phyloP scores from a whole-genome alignment of 2,888 invertebrate genomes.

The Mactromeris polynyma region DNA sequence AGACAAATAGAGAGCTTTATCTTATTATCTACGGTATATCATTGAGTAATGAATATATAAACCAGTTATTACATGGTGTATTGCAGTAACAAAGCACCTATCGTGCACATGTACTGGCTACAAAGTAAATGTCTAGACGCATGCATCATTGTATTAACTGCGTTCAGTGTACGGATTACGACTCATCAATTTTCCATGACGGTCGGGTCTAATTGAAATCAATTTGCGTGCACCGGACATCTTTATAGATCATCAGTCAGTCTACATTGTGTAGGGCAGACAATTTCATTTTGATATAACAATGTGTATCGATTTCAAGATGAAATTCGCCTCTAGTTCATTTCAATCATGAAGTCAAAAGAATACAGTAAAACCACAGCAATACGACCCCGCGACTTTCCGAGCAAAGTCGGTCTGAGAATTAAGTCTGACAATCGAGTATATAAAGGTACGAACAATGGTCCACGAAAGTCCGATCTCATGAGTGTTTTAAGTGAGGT shows the following conservation, averaged over 20 bases:
- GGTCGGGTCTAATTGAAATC: neutral
- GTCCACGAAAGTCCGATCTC: no score
- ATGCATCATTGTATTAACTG: neutral
- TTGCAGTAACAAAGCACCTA: neutral
- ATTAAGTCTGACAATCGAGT: no score
- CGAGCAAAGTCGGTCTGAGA: no score
- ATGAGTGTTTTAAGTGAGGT: no score
- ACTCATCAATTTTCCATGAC: neutral
- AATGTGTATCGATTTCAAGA: no score
- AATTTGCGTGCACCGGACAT: conserved; percentile 7
- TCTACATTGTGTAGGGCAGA: neutral
- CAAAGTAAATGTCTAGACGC: neutral
- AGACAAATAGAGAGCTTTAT: neutral
- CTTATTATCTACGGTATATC: neutral
- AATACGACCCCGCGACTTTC: no score
- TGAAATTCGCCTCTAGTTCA: no score
- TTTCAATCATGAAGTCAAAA: no score
- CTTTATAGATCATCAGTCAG: neutral
- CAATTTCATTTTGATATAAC: neutral
- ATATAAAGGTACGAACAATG: no score
- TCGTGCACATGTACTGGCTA: neutral
- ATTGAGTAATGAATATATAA: neutral
- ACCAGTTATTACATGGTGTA: neutral
- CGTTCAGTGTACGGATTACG: neutral
- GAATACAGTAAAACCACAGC: no score